These are phyloP conservation scores for Phyto melanocephala DNA, from an alignment of 2,888 invertebrate species.

Conservation along the genomic window DNA sequence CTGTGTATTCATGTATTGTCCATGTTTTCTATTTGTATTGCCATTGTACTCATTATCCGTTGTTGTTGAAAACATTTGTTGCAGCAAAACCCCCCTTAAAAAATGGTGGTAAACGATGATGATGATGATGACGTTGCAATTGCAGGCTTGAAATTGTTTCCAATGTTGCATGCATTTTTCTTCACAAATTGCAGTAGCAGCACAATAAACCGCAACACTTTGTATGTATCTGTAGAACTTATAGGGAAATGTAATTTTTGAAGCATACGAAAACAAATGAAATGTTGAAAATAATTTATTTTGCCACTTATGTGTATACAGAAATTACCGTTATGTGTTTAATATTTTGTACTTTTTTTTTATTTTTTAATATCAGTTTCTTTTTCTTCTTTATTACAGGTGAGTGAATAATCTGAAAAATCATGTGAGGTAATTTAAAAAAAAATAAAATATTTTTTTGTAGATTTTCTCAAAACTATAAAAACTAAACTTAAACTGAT, in stretches of 20 bases:
- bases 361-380: not conserved
- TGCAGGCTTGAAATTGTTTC: not conserved
- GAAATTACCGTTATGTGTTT: too few species aligned
- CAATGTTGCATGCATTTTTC: not conserved
- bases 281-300: not conserved
- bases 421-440: conserved; percentile 6
- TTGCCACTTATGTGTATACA: too few species aligned
- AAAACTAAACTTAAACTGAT: too few species aligned
- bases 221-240: conserved; percentile 41
- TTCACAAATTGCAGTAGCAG: conserved; percentile 31
- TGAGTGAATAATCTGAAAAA: not conserved
- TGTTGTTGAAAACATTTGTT: conserved; percentile 5
- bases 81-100: not conserved
- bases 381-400: conserved; percentile 20
- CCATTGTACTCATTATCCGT: not conserved
- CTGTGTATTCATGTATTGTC: too few species aligned
- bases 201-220: conserved; percentile 49
- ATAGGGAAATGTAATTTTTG: conserved; percentile 37
- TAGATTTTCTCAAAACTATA: too few species aligned
- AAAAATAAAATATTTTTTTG: too few species aligned
- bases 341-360: too few species aligned
- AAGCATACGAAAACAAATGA: not conserved
- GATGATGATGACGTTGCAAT: conserved; percentile 27
- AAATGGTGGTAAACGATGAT: not conserved
- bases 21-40: not conserved